Conservation (phyloP, 2,113 vertebrate species). For the Ammospiza caudacuta region DNA sequence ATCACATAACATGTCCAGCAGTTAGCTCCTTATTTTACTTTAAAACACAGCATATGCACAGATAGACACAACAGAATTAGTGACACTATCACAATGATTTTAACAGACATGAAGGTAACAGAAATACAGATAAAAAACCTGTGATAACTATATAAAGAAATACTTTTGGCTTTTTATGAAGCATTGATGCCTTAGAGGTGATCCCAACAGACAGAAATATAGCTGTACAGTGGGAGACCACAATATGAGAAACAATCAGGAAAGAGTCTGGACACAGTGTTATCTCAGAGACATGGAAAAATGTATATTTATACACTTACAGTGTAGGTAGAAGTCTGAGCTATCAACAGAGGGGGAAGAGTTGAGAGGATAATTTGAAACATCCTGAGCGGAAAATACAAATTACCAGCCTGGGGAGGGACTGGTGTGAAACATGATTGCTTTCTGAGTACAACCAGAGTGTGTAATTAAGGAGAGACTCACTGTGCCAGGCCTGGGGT, state of each 20-base stretch:
- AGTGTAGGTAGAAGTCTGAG: neutral
- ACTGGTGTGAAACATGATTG: neutral
- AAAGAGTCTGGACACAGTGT: conserved; percentile 1
- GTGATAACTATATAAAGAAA: neutral
- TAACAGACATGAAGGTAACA: neutral
- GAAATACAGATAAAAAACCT: neutral
- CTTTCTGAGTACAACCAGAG: neutral
- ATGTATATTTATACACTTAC: neutral
- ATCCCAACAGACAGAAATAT: neutral
- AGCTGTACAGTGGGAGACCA: neutral
- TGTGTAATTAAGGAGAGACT: conserved; percentile 43
- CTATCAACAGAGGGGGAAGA: neutral
- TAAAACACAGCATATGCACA: neutral
- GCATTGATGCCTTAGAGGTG: neutral
- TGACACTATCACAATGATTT: neutral
- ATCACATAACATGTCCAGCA: neutral
- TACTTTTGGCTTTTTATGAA: neutral
- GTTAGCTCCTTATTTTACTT: neutral
- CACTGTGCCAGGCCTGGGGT: conserved; percentile 93
- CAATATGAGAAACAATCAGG: neutral
- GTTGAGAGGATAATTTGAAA: conserved; percentile 41
- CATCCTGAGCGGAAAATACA: conserved; percentile 7
- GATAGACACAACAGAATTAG: neutral
- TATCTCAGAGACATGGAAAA: conserved; percentile 45
- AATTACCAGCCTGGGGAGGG: neutral